Evolutionary conservation across 2,888 invertebrate genomes (phyloP).

Genomic region (Chloromyia formosa): DNA sequence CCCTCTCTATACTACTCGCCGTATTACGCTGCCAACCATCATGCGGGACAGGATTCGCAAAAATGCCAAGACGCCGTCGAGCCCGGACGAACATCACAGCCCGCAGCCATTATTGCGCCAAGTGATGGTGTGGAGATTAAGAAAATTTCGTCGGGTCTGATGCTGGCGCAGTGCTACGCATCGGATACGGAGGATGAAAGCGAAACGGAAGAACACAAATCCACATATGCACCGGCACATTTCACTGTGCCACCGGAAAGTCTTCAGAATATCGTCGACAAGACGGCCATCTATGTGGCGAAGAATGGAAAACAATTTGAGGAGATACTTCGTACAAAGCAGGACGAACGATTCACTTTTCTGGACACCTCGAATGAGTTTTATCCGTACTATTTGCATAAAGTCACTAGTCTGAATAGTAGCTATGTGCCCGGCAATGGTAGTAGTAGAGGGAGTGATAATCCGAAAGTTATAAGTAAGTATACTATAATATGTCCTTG

Average conservation of each 20-base stretch:
- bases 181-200: constrained; percentile 64
- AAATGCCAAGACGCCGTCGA: not conserved
- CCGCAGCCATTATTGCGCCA: not conserved
- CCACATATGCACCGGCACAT: constrained; percentile 53
- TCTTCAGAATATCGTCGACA: constrained; percentile 87
- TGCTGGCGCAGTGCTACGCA: constrained; percentile 69
- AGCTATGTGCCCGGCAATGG: constrained; percentile 42
- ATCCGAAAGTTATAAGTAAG: constrained; percentile 57
- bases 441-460: constrained; percentile 28
- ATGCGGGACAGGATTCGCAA: not conserved
- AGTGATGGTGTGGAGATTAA: constrained; percentile 56
- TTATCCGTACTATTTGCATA: constrained; percentile 81
- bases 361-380: constrained; percentile 79
- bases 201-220: constrained; percentile 55
- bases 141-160: constrained; percentile 61
- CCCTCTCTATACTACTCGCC: constrained; percentile 29
- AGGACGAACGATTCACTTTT: constrained; percentile 89
- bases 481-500: not conserved
- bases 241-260: constrained; percentile 80
- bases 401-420: constrained; percentile 64
- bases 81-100: not conserved
- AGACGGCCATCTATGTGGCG: constrained; percentile 96
- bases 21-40: constrained; percentile 2
- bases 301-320: constrained; percentile 96
- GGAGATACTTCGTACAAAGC: constrained; percentile 81